phyloP scores from a whole-genome alignment of 2,888 invertebrate genomes.

The Macaria notata region DNA sequence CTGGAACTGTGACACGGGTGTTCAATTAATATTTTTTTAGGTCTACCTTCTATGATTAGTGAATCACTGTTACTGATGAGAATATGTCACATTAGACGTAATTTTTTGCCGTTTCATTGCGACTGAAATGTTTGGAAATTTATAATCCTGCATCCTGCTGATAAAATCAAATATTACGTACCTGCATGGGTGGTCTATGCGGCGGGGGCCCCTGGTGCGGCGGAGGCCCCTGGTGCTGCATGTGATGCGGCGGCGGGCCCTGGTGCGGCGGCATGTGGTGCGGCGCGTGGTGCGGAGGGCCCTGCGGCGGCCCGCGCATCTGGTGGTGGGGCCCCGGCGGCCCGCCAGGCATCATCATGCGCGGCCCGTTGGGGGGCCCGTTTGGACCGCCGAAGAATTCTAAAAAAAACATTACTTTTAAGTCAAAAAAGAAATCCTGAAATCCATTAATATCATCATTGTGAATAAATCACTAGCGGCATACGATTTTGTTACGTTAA shows the following conservation, averaged over 20 bases:
- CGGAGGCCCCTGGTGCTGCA: slow-evolving; percentile 77
- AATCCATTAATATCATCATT: too few relatives aligned
- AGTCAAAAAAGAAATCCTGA: too few relatives aligned
- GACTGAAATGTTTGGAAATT: too few relatives aligned
- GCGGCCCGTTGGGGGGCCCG: slow-evolving; percentile 74
- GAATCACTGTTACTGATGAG: too few relatives aligned
- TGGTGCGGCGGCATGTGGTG: slow-evolving; percentile 74
- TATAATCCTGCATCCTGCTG: too few relatives aligned
- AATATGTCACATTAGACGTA: too few relatives aligned
- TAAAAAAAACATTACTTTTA: slow-evolving; percentile 26
- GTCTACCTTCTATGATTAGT: too few relatives aligned
- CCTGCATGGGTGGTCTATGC: slow-evolving; percentile 84
- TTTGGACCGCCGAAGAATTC: slow-evolving; percentile 78
- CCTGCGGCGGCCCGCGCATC: slow-evolving; percentile 72
- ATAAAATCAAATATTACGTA: slow-evolving; percentile 24
- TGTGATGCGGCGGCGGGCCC: slow-evolving; percentile 69
- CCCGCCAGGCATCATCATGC: slow-evolving; percentile 52
- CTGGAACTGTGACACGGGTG: slow-evolving; percentile 67
- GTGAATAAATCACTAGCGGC: too few relatives aligned
- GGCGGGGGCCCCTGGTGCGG: slow-evolving; percentile 80
- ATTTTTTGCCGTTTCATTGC: too few relatives aligned
- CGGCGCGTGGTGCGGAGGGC: slow-evolving; percentile 63
- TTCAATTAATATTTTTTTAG: too few relatives aligned
- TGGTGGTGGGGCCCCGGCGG: slow-evolving; percentile 66
- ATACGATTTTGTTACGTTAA: too few relatives aligned